Base-by-base conservation (phyloP, 2,797 vertebrate genomes). In the Poeciliopsis infans region DNA sequence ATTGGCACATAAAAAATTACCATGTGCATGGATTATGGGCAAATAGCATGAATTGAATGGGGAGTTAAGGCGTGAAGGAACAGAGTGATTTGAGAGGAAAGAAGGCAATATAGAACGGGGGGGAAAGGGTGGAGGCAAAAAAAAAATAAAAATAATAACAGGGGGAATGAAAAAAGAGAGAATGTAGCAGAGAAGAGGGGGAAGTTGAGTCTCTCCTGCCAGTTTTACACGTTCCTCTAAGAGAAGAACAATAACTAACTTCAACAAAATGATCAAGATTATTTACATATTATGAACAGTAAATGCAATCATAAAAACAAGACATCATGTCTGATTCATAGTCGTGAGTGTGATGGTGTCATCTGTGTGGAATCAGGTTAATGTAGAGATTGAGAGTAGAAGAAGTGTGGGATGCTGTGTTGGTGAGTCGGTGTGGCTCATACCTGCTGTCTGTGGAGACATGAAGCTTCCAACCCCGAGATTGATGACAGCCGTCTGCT, bases 401-500 rank as follows among this genome's bases (percentile, higher is more conserved):
- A 73, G 71, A 84, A 46, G 68, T 77, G 81, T 77, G 49, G 75
- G 73, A 55, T 77, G 47, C 20, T 55, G 36, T 66, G 4, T 53
- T 64, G 64, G 25, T 74, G 31, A 68, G 7, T 51, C 20, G 76
- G 75, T 10, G 25, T 16, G 82, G 73, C 85, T 85, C 94, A 2
- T 96, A 99, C 98, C 95, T 96, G 96, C 97, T 90, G 97, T 95
- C 92, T 97, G 98, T 72, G 97, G 95, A 82, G 97, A 97, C 96
- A 98, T 97, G 92, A 99, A 99, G 83, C 97, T 95, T 85, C 97
- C 97, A 72, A 97, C 96, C 92, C 97, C 98, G 83, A 99, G 96
- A 93, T 98, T 99, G 93, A 99, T 97, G 88, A 98, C 96, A 53
- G 98, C 97, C 18, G 97, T 96, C 89, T 98, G 97, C 90, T 98